Evolutionary conservation across 2,888 invertebrate genomes (phyloP).

Genomic region (Operophtera brumata): DNA sequence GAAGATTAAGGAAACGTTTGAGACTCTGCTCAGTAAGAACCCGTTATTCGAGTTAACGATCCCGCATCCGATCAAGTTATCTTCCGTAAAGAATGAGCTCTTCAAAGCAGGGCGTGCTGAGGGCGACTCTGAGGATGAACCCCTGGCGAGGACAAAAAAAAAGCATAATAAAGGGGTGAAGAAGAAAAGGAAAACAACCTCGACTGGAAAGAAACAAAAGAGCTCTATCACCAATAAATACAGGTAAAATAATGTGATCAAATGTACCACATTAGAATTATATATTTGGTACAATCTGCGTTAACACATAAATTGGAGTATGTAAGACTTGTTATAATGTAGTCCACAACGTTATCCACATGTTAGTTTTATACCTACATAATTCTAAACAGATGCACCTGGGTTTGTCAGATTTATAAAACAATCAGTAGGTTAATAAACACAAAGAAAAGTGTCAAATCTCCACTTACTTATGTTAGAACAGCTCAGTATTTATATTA

Average conservation of each 20-base stretch:
- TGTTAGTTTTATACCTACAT: too few species aligned
- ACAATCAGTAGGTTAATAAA: too few species aligned
- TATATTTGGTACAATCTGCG: too few species aligned
- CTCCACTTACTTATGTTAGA: too few species aligned
- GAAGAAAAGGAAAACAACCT: constrained; percentile 55
- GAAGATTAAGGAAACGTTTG: constrained; percentile 64
- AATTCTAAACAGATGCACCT: too few species aligned
- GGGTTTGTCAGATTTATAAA: too few species aligned
- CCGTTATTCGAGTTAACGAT: constrained; percentile 50
- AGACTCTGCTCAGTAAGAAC: constrained; percentile 63
- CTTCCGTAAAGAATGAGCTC: constrained; percentile 47
- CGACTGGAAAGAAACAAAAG: constrained; percentile 42
- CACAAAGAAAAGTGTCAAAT: too few species aligned
- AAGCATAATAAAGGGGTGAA: constrained; percentile 54
- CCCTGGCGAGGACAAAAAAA: constrained; percentile 62
- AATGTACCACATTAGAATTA: too few species aligned
- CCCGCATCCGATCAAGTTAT: constrained; percentile 35
- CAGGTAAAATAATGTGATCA: not conserved
- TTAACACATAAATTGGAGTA: too few species aligned
- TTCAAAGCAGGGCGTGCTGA: constrained; percentile 17
- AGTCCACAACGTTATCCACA: too few species aligned
- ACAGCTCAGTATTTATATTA: too few species aligned
- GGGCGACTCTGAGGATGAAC: constrained; percentile 64
- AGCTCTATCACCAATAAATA: constrained; percentile 5
- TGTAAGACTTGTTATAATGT: too few species aligned